phyloP scores from a whole-genome alignment of 2,888 invertebrate species.

The Cecidostiba fungosa region DNA sequence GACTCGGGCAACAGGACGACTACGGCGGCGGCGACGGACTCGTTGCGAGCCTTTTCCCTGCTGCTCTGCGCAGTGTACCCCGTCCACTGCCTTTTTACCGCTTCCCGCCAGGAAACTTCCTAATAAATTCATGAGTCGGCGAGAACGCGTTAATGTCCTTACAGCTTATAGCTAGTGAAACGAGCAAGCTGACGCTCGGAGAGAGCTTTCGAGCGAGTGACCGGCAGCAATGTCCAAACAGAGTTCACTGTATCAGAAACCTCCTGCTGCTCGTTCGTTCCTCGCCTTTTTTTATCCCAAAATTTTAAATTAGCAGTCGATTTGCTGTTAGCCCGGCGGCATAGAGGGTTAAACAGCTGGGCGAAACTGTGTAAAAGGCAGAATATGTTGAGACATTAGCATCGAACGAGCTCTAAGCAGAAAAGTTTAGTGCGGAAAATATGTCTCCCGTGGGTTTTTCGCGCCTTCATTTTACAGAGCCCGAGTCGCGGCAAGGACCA shows the following conservation, averaged over 20 bases:
- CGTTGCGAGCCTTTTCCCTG: slow-evolving; percentile 59
- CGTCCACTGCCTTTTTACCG: slow-evolving; percentile 48
- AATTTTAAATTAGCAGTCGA: not conserved
- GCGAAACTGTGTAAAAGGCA: not conserved
- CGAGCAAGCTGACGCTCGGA: not conserved
- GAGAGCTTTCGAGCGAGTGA: not conserved
- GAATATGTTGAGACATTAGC: not conserved
- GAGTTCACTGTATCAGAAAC: not conserved
- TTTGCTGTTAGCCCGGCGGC: not conserved
- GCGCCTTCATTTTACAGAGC: not conserved
- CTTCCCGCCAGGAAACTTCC: slow-evolving; percentile 64
- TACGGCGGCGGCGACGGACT: too few relatives aligned
- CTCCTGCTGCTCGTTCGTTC: not conserved
- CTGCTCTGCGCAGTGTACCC: slow-evolving; percentile 46
- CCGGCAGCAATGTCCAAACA: not conserved
- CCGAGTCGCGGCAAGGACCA: not conserved
- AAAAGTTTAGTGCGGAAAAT: slow-evolving; percentile 57
- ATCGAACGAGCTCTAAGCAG: slow-evolving; percentile 4
- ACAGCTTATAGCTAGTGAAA: slow-evolving; percentile 14
- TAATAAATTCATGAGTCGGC: slow-evolving; percentile 73
- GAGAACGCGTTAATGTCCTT: slow-evolving; percentile 41
- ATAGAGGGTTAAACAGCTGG: not conserved
- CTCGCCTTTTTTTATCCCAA: not conserved
- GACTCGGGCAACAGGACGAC: not conserved
- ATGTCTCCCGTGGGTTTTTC: slow-evolving; percentile 57